Evolutionary conservation across 2,113 vertebrate genomes (phyloP), one percentile per base, ranked within the genome.

Genomic region (Anhinga rufa): DNA sequence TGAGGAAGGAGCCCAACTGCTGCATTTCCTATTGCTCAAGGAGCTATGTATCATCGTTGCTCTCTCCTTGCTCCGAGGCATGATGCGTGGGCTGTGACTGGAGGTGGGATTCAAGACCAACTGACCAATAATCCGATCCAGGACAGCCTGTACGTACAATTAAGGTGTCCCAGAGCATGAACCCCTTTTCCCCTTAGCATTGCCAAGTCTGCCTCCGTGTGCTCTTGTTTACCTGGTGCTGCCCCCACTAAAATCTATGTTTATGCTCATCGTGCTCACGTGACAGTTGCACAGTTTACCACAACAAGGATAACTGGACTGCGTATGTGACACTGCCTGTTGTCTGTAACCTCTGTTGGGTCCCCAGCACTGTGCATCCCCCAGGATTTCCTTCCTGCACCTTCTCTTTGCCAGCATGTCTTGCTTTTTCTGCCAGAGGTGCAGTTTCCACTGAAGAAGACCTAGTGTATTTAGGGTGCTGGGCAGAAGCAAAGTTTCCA

Each of bases 181-280:
- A 14, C 25, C 19, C 25, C n/a, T 66, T 58, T 52, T 82, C 29
- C 16, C 58, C 44, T 62, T 31, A 14, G 51, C 62, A 7, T 36
- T 70, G 34, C 6, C 77, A 61, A 13, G 1, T 66, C 80, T 65
- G 65, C 65, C 29, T 78, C 49, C 0, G 0, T 40, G 36, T 57
- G 36, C 51, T 51, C 25, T 15, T 11, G 28, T 46, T 69, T 82
- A 29, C 36, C 42, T 51, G 57, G 14, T 46, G 42, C 64, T 82
- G 57, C 29, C 48, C 25, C 46, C 61, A 17, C 42, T 49, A 3
- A 82, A 76, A 78, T 60, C 78, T 54, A 46, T 81, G 5, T 17
- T n/a, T 32, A 10, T 42, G 7, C 57, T 40, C 5, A 0, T n/a
- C 25, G n/a, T 74, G 78, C 54, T 72, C 29, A 0, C 6, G 44